These are phyloP conservation scores for Ploceus nigricollis DNA, from an alignment of 2,113 vertebrate genomes.

Conservation along the genomic window DNA sequence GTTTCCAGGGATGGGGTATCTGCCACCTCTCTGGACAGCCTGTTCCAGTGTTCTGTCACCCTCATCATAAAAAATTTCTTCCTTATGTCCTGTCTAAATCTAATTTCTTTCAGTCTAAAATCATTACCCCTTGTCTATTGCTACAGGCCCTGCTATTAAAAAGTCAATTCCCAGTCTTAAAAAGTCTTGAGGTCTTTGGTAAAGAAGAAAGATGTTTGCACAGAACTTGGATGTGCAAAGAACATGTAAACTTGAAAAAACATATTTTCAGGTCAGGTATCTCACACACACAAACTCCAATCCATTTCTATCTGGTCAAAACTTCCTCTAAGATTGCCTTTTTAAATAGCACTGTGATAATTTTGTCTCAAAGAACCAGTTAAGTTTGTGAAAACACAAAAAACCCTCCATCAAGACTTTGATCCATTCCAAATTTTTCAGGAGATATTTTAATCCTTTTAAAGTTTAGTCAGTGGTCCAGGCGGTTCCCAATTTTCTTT, in stretches of 20 bases:
- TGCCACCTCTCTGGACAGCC: not conserved
- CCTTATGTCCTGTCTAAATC: not conserved
- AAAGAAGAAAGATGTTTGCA: not conserved
- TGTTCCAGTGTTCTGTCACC: not conserved
- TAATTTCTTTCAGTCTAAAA: not conserved
- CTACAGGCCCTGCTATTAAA: not conserved
- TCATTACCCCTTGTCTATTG: not conserved
- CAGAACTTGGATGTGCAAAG: not conserved
- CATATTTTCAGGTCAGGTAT: not conserved
- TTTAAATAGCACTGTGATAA: not conserved
- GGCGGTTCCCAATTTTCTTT: not conserved
- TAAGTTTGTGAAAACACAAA: not conserved
- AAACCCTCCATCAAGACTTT: fast-evolving
- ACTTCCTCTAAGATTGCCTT: not conserved
- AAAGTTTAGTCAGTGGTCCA: not conserved
- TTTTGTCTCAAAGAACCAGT: not conserved
- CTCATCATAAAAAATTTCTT: not conserved
- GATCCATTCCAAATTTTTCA: not conserved
- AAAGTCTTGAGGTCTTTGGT: not conserved
- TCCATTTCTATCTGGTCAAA: not conserved
- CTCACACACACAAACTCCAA: not conserved
- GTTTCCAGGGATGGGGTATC: not conserved
- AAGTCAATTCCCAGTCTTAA: not conserved
- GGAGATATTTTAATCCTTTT: not conserved
- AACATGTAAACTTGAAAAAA: not conserved